These are phyloP conservation scores for Spodoptera picta DNA, from an alignment of 2,888 invertebrate species.

Conservation along the genomic window DNA sequence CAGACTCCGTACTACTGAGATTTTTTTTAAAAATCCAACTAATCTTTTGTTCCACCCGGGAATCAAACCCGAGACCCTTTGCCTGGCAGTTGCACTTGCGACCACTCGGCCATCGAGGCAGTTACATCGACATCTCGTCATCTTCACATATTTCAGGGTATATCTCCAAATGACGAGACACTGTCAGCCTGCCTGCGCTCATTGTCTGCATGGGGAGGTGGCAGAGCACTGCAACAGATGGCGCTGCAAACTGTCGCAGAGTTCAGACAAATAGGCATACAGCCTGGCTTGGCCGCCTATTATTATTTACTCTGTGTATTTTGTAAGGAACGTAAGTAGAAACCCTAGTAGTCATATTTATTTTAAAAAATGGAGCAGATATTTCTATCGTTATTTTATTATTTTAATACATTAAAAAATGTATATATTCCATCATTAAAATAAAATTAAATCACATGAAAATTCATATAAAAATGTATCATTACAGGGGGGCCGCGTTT, in stretches of 20 bases:
- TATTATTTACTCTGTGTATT: constrained; percentile 91
- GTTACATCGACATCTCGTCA: too few relatives aligned
- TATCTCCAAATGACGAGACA: constrained; percentile 77
- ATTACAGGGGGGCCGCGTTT: constrained; percentile 89
- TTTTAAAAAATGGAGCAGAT: background rate
- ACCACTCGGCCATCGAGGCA: too few relatives aligned
- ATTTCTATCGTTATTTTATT: too few relatives aligned
- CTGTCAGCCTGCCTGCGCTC: constrained; percentile 76
- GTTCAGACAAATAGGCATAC: constrained; percentile 89
- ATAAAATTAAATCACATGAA: too few relatives aligned
- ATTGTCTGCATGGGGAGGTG: constrained; percentile 81
- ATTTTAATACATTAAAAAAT: too few relatives aligned
- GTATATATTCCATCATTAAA: too few relatives aligned
- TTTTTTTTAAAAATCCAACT: too few relatives aligned
- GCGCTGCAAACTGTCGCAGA: constrained; percentile 78
- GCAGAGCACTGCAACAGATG: constrained; percentile 71
- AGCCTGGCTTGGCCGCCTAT: constrained; percentile 93
- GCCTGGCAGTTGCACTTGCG: too few relatives aligned
- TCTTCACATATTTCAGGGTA: constrained; percentile 64
- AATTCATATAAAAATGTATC: background rate
- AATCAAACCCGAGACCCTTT: too few relatives aligned
- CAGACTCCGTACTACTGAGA: too few relatives aligned
- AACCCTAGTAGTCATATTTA: background rate
- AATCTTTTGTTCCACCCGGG: too few relatives aligned
- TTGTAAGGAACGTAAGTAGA: constrained; percentile 91